phyloP scores from a whole-genome alignment of 2,113 vertebrate species.

The Tenrec ecaudatus region DNA sequence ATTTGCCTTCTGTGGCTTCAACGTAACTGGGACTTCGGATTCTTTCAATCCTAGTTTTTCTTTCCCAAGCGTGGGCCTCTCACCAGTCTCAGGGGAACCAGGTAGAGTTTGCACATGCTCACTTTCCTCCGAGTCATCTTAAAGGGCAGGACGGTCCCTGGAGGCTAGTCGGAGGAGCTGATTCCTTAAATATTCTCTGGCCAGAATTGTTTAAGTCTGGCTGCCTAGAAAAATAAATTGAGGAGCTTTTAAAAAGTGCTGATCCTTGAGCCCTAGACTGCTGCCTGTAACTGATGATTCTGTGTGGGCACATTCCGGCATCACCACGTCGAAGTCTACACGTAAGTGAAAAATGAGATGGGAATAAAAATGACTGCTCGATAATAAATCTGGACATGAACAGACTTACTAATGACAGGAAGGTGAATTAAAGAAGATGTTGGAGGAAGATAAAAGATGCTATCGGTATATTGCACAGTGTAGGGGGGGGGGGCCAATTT shows the following conservation, averaged over 20 bases:
- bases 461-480: neutral
- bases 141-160: neutral
- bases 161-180: neutral
- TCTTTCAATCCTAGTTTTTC: neutral
- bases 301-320: neutral
- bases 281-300: neutral
- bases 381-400: constrained; percentile 18
- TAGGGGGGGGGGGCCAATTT: neutral
- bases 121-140: neutral
- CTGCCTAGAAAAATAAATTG: neutral
- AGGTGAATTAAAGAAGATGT: constrained; percentile 15
- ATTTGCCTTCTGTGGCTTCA: neutral
- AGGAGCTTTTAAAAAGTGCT: neutral
- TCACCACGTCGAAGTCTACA: neutral
- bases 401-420: constrained; percentile 31
- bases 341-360: neutral
- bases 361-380: constrained; percentile 4
- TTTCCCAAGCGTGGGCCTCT: neutral
- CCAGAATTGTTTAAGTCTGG: neutral
- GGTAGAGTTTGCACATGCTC: neutral
- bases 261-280: neutral
- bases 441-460: neutral
- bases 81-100: neutral
- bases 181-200: constrained; percentile 13
- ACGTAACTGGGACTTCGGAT: neutral